Evolutionary conservation across 2,797 vertebrate species (phyloP).

Genomic region (Hypotaenidia okinawae): DNA sequence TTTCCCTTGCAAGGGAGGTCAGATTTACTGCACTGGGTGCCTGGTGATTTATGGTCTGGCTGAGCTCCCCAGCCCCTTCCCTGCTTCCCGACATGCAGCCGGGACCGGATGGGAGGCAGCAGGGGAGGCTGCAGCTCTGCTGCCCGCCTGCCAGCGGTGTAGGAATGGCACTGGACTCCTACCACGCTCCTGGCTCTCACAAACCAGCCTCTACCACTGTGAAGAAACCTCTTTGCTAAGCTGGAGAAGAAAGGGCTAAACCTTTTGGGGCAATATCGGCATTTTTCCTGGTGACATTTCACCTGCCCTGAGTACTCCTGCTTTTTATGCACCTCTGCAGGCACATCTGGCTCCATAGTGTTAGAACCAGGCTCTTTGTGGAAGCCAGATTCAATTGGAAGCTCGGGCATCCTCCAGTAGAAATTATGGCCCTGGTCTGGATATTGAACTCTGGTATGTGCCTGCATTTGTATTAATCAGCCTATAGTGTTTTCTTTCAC

Average conservation of each 20-base stretch:
- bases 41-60: constrained; percentile 31
- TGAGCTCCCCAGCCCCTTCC: fast-evolving
- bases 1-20: constrained; percentile 18
- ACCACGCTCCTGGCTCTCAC: not conserved
- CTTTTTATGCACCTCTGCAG: not conserved
- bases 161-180: not conserved
- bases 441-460: not conserved
- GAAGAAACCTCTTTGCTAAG: not conserved
- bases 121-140: not conserved
- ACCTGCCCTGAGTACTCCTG: not conserved
- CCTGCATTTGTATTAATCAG: not conserved
- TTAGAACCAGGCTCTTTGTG: not conserved
- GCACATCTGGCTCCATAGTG: not conserved
- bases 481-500: not conserved
- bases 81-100: not conserved
- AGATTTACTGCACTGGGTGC: not conserved
- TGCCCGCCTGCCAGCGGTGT: fast-evolving
- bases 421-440: not conserved
- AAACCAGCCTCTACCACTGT: not conserved
- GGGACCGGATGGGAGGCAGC: fast-evolving
- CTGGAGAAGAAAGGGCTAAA: not conserved
- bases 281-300: not conserved
- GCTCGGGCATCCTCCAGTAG: not conserved
- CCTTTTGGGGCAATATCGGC: not conserved
- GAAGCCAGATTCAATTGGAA: not conserved